phyloP scores from a whole-genome alignment of 2,888 invertebrate genomes.

The Drosophila mulleri region DNA sequence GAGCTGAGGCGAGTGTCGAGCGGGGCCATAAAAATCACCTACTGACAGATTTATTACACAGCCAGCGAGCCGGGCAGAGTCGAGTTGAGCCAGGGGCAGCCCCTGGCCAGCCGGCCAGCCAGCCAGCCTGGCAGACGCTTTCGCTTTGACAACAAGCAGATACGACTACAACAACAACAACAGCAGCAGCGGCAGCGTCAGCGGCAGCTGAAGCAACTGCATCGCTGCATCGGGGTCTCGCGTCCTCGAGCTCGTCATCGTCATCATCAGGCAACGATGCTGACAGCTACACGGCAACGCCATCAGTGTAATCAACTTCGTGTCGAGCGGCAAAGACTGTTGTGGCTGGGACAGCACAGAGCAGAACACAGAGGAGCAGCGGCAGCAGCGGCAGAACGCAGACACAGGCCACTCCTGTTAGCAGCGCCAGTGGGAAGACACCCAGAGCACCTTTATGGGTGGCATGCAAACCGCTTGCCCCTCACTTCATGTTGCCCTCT shows the following conservation, averaged over 20 bases:
- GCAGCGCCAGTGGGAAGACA: constrained; percentile 26
- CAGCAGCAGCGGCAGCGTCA: constrained; percentile 34
- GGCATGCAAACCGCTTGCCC: constrained; percentile 59
- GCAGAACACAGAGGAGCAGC: not conserved
- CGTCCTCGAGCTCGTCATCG: constrained; percentile 72
- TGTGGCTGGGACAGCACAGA: constrained; percentile 23
- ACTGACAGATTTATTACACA: constrained; percentile 84
- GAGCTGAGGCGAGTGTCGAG: constrained; percentile 67
- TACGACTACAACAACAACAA: constrained; percentile 58
- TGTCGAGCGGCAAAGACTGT: constrained; percentile 54
- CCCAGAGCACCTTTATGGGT: constrained; percentile 62
- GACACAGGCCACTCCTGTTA: constrained; percentile 23
- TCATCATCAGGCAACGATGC: constrained; percentile 79
- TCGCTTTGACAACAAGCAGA: constrained; percentile 75
- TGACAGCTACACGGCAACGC: constrained; percentile 82
- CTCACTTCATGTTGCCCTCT: constrained; percentile 4
- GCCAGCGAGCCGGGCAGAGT: constrained; percentile 51
- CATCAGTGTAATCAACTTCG: constrained; percentile 81
- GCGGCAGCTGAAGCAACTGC: constrained; percentile 38
- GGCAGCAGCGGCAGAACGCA: not conserved
- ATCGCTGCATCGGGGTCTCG: constrained; percentile 38
- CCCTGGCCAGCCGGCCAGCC: constrained; percentile 38
- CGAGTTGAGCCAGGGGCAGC: constrained; percentile 40
- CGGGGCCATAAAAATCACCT: constrained; percentile 80
- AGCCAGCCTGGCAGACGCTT: constrained; percentile 42